Evolutionary conservation across 2,888 invertebrate species (phyloP), one percentile per base, ranked within the genome.

Genomic region (Calameuta pallipes): DNA sequence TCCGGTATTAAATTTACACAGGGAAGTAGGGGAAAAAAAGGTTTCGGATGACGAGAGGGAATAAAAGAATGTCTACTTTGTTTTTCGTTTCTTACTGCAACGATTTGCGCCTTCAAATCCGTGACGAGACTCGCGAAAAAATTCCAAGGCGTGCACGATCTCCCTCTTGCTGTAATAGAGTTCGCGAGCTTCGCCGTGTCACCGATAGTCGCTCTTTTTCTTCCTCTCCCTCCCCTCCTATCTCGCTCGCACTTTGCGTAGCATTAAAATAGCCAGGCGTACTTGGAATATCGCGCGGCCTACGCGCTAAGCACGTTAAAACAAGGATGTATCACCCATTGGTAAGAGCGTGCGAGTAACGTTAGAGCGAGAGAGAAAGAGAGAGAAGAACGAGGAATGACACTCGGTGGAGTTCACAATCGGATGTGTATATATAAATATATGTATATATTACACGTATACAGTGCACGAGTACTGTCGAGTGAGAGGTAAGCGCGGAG

Each of bases 201-300:
- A 56, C 56, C 56, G 56, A 56, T 23, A 56, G 56, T 56, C 56
- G 56, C 56, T 56, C 56, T 23, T 56, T 56, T 15, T 56, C 56
- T 23, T 23, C 3, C 56, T 56, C 56, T 23, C 37, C 76, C 68
- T 73, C 36, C 74, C 41, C 75, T 13, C 80, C 76, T 84, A 80
- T 86, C 86, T 85, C 83, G 81, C 84, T 56, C 56, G 56, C 56
- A 23, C 56, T 23, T 85, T 82, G 82, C 83, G 83, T 87, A 84
- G 86, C 85, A 84, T 87, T 85, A 88, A 87, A 87, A 87, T 88
- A 85, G 87, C 85, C 84, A 79, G 83, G 84, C 85, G 84, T 87
- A 87, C 88, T 87, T 83, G 88, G 88, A 88, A 87, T 87, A 87
- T 86, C 83, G 82, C 79, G 80, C 83, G 83, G 80, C 82, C 86